These are phyloP conservation scores for Amiota mariae DNA, from an alignment of 2,888 invertebrate genomes.

Conservation along the genomic window DNA sequence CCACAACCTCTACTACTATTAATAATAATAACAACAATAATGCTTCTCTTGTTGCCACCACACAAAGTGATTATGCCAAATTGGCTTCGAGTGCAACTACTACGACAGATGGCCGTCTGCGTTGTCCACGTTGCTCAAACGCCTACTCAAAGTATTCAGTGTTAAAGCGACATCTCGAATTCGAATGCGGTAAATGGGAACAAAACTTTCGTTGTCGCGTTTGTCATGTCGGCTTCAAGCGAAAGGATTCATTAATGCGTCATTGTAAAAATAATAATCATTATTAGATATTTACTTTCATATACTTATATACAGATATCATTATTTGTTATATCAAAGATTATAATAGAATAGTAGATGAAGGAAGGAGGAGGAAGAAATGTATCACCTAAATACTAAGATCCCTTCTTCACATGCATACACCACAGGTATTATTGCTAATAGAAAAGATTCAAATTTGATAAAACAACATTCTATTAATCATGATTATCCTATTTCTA, in stretches of 20 bases:
- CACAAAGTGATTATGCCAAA: neutral
- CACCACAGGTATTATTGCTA: too few species aligned
- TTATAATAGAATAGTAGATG: too few species aligned
- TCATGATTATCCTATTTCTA: too few species aligned
- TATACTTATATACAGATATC: too few species aligned
- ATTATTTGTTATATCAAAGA: too few species aligned
- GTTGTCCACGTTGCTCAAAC: conserved; percentile 59
- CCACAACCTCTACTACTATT: too few species aligned
- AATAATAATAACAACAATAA: neutral
- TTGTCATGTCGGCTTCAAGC: conserved; percentile 61
- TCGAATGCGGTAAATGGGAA: conserved; percentile 56
- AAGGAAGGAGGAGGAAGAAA: too few species aligned
- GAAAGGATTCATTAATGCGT: conserved; percentile 57
- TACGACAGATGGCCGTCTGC: conserved; percentile 55
- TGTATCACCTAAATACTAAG: too few species aligned
- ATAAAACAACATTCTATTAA: too few species aligned
- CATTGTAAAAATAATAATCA: conserved; percentile 61
- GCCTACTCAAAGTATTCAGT: conserved; percentile 58
- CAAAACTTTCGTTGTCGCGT: conserved; percentile 57
- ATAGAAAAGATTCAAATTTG: too few species aligned
- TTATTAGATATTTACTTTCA: too few species aligned
- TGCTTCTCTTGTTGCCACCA: neutral
- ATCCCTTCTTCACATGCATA: too few species aligned
- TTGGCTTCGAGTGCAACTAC: conserved; percentile 35
- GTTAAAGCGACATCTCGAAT: conserved; percentile 60